Evolutionary conservation across 2,113 vertebrate genomes (phyloP), one percentile per base, ranked within the genome.

Genomic region (Equus quagga): DNA sequence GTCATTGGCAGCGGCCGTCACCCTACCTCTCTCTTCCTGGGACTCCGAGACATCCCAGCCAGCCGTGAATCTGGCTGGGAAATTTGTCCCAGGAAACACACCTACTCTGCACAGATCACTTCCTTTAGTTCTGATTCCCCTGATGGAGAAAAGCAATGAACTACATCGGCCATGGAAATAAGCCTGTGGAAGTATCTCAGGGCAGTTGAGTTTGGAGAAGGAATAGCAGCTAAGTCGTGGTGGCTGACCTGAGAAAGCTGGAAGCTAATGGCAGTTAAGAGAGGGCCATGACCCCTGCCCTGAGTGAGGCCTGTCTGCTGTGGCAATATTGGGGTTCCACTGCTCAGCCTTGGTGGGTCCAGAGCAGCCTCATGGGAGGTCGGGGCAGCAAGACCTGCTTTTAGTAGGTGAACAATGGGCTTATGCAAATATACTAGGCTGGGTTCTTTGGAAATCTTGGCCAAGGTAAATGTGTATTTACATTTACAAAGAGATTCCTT

Each of bases 161-260:
- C 18, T 54, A 33, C 23, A 10, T 14, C 78, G 36, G 36, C 36
- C 12, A 4, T 26, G 58, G 23, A 58, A 13, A 19, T 0, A 19
- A 56, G 41, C 33, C 14, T 13, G 79, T 13, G 33, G 8, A 4
- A 6, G 28, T 4, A 1, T 23, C 21, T 36, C 10, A 0, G 21
- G 0, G 6, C 46, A 18, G 54, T 7, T 28, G 36, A n/a, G 54
- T 8, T 36, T 3, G 3, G 46, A 0, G 14, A 0, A 0, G 10
- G 46, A 7, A 11, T 1, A 7, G 82, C n/a, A 54, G 19, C 18
- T 3, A 5, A 33, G 6, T 3, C 4, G 15, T 8, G 2, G 41
- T 0, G 31, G n/a, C 28, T 62, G 72, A 73, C 18, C 21, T 67
- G 19, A 23, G 83, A 41, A n/a, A 89, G 56, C 23, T 31, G 10